A percentile compares a stretch with the other conserved stretches of the same genome.
phyloP scores from a whole-genome alignment of 2,113 vertebrate genomes.

The Tautogolabrus adspersus region DNA sequence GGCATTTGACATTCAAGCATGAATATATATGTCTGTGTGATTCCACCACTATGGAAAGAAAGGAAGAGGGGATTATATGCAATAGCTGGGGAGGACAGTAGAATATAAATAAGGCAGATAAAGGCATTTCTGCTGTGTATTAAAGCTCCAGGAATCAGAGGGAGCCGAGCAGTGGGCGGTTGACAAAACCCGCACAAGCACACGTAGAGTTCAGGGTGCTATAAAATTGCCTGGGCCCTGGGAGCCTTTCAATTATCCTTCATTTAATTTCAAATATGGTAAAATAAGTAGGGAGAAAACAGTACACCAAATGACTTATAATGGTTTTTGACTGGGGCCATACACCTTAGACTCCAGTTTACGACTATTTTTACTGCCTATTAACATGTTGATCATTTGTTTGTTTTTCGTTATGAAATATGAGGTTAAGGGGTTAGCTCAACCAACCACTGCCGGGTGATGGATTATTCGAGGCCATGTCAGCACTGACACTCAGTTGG shows the following conservation, averaged over 20 bases:
- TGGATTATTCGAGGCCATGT: not conserved
- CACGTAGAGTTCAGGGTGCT: conserved; percentile 40
- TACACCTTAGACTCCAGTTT: not conserved
- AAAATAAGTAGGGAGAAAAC: conserved; percentile 46
- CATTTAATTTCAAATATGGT: conserved; percentile 61
- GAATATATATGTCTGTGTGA: conserved; percentile 58
- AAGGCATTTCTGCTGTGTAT: conserved; percentile 51
- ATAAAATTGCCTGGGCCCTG: conserved; percentile 34
- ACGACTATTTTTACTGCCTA: not conserved
- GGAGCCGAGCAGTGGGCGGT: conserved; percentile 55
- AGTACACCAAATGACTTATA: conserved; percentile 24
- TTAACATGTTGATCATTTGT: not conserved
- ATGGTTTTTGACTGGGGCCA: conserved; percentile 8
- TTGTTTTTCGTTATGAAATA: not conserved
- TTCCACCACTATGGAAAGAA: conserved; percentile 26
- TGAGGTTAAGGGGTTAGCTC: no score
- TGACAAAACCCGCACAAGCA: conserved; percentile 54
- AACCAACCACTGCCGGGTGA: no score
- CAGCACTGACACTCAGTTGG: no score
- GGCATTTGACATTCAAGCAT: conserved; percentile 62
- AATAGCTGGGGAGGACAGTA: conserved; percentile 16
- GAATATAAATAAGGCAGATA: conserved; percentile 57
- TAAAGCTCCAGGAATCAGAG: conserved; percentile 52
- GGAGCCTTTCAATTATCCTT: conserved; percentile 66
- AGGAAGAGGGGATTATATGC: not conserved